A percentile compares a stretch with the other conserved stretches of the same genome.
phyloP scores from a whole-genome alignment of 2,797 vertebrate genomes.

The Gallirallus australis region DNA sequence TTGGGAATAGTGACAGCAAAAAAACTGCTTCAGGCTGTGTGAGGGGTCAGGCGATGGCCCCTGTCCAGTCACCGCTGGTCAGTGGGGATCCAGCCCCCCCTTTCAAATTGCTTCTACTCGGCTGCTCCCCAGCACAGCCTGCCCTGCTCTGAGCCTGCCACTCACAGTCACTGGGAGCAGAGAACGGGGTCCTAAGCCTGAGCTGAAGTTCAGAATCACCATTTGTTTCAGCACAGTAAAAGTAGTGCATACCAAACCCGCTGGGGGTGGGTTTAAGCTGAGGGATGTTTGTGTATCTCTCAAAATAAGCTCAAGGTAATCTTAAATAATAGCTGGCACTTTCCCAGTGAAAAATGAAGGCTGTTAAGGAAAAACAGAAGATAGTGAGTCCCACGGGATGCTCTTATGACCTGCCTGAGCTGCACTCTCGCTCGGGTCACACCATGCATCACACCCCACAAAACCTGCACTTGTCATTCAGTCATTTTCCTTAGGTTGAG shows the following conservation, averaged over 20 bases:
- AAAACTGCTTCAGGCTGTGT: neutral
- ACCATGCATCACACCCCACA: neutral
- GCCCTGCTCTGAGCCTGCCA: neutral
- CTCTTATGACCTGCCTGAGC: neutral
- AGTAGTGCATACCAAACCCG: neutral
- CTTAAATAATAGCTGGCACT: neutral
- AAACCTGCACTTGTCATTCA: neutral
- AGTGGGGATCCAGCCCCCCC: neutral
- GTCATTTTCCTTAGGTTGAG: neutral
- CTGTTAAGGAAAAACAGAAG: neutral
- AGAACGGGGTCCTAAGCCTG: neutral
- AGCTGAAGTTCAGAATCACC: neutral
- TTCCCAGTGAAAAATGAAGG: neutral
- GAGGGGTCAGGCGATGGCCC: neutral
- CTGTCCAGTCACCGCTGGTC: neutral
- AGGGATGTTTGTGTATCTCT: neutral
- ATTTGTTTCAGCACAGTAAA: neutral
- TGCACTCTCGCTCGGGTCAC: neutral
- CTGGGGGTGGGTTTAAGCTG: neutral
- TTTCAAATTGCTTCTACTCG: neutral
- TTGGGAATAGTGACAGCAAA: neutral
- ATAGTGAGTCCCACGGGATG: neutral
- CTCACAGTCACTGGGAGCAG: neutral
- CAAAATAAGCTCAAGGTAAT: neutral
- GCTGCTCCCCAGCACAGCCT: neutral